A percentile compares a stretch with the other conserved stretches of the same genome.
phyloP scores from a whole-genome alignment of 1,140 invertebrate species.

The Phymorhynchus buccinoides region DNA sequence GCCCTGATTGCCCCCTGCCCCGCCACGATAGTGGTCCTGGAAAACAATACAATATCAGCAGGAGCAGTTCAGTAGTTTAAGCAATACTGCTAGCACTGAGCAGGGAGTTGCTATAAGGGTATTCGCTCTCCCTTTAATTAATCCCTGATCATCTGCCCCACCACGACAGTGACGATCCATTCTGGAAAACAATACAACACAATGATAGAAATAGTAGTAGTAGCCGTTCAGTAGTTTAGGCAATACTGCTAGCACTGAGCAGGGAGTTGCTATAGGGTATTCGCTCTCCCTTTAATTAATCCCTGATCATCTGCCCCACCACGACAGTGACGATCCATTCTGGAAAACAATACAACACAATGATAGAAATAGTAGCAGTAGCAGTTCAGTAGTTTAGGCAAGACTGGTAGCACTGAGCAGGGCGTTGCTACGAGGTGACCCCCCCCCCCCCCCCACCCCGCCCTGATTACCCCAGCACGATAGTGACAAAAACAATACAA shows the following conservation, averaged over 20 bases:
- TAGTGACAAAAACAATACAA: neutral
- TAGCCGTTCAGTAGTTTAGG: slow-evolving; percentile 52
- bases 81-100: slow-evolving; percentile 40
- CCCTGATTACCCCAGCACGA: neutral
- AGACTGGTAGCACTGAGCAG: slow-evolving; percentile 37
- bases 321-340: neutral
- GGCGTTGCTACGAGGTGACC: slow-evolving; percentile 23
- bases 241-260: slow-evolving; percentile 38
- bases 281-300: neutral
- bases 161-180: neutral
- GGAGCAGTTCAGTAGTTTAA: slow-evolving; percentile 52
- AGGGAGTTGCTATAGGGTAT: slow-evolving; percentile 27
- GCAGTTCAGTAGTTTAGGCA: slow-evolving; percentile 50
- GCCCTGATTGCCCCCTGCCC: neutral
- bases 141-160: neutral
- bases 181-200: no score
- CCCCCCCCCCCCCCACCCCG: neutral
- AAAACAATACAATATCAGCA: no score
- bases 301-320: neutral
- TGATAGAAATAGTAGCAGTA: no score
- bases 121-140: neutral
- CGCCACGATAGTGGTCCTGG: neutral
- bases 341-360: no score
- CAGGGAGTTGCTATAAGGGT: slow-evolving; percentile 25
- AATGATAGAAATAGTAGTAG: no score